Evolutionary conservation across 2,888 invertebrate genomes (phyloP), one percentile per base, ranked within the genome.

Genomic region (Dynastes maya): DNA sequence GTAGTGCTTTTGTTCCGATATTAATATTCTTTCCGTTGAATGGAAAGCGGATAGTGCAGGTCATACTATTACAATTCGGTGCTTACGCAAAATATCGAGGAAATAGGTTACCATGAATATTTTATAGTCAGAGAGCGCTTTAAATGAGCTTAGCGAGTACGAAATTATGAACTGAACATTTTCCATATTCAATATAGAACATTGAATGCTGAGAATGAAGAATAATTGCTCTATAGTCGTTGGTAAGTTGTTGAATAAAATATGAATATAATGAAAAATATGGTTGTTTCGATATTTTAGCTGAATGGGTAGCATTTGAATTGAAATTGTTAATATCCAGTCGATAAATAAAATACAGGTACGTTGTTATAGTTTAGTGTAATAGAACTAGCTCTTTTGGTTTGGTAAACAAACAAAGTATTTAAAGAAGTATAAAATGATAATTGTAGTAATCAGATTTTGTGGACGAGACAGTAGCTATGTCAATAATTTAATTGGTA

Each of bases 211-310:
- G 8, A 65, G 16, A 16, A 16, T 5, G 13, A 4, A 5, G 37
- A 16, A 4, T 65, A 40, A 65, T 65, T 65, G 37, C 16, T 40
- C 13, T 65, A 37, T 65, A 40, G 16, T 65, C 16, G 65, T 40
- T 2, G 0, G 22, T 55, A 6, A n/a, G n/a, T 65, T 65, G 37
- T 37, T 65, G 65, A 65, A 65, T 65, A 65, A 65, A 40, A 65
- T 65, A 65, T 65, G 13, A 65, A n/a, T 9, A 64, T 64, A 8
- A 63, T 53, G 5, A 53, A 53, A n/a, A 53, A 16, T 4, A 13
- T 13, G 13, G n/a, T n/a, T 53, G n/a, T 53, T 5, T 53, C n/a
- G 16, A 53, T 16, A 53, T 53, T 53, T 53, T n/a, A 1, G 13
- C 53, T 13, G 1, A 11, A n/a, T 53, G 53, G n/a, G n/a, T 53